These are phyloP conservation scores for Takifugu bimaculatus DNA, from an alignment of 2,113 vertebrate species.

Conservation along the genomic window DNA sequence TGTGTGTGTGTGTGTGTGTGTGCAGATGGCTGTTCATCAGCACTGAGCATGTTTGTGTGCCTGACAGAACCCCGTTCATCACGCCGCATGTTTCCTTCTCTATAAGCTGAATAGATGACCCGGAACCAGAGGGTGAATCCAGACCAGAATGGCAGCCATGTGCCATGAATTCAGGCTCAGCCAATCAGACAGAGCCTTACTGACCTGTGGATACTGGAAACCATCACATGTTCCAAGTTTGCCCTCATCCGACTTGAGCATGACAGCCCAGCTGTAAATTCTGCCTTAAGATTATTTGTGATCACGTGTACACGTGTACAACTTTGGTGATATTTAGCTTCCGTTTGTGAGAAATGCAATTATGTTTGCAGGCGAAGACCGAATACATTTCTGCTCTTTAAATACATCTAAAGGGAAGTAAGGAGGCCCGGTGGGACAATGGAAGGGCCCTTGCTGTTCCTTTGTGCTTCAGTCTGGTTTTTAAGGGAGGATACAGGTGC, in stretches of 20 bases:
- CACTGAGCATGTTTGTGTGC: slow-evolving; percentile 39
- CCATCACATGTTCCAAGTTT: neutral
- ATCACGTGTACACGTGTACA: too few species aligned
- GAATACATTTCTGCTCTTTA: slow-evolving; percentile 20
- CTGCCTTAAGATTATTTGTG: too few species aligned
- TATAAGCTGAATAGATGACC: slow-evolving; percentile 7
- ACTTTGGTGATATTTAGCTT: neutral
- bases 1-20: slow-evolving; percentile 42
- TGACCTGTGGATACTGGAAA: too few species aligned
- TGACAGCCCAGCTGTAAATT: too few species aligned
- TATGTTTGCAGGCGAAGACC: slow-evolving; percentile 4
- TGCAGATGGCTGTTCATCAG: slow-evolving; percentile 52
- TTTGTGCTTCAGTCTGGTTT: neutral
- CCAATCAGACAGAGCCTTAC: too few species aligned
- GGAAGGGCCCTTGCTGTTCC: slow-evolving; percentile 14
- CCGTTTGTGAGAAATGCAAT: neutral
- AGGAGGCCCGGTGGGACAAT: slow-evolving; percentile 17
- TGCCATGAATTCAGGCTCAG: too few species aligned
- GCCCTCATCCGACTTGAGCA: too few species aligned
- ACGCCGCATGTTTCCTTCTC: slow-evolving; percentile 28
- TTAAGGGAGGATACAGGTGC: slow-evolving; percentile 36
- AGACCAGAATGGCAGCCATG: too few species aligned
- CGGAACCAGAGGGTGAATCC: slow-evolving; percentile 2
- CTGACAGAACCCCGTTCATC: slow-evolving; percentile 29
- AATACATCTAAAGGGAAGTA: slow-evolving; percentile 8